phyloP scores from a whole-genome alignment of 2,888 invertebrate species.

The Biston stratarius region DNA sequence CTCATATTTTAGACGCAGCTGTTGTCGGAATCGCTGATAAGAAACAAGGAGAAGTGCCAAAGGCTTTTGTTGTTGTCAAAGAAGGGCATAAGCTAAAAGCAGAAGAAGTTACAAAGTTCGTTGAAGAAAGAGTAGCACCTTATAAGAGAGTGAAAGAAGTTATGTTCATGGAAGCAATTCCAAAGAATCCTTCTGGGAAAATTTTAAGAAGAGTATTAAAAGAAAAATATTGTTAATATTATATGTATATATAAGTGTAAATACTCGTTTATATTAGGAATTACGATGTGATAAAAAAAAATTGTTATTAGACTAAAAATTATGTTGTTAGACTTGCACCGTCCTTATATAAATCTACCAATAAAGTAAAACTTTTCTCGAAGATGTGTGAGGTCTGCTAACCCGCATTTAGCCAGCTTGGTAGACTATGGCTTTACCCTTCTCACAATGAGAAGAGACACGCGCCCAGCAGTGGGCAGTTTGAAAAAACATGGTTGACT shows the following conservation, averaged over 20 bases:
- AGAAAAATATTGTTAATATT: slow-evolving; percentile 57
- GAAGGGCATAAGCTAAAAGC: slow-evolving; percentile 69
- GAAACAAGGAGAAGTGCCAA: slow-evolving; percentile 90
- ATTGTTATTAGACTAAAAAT: no score
- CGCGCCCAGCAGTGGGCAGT: no score
- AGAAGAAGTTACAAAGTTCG: slow-evolving; percentile 87
- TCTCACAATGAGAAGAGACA: no score
- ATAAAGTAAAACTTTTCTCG: no score
- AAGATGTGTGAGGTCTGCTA: no score
- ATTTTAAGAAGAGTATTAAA: slow-evolving; percentile 88
- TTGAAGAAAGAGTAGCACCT: slow-evolving; percentile 89
- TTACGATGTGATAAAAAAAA: not conserved
- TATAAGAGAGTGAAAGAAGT: slow-evolving; percentile 91
- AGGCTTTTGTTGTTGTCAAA: slow-evolving; percentile 89
- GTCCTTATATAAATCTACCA: no score
- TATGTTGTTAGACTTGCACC: no score
- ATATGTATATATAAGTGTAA: no score
- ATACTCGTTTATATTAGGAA: no score
- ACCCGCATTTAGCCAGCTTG: no score
- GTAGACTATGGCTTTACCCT: no score
- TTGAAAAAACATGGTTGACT: no score
- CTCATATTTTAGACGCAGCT: slow-evolving; percentile 91
- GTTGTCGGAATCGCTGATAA: slow-evolving; percentile 91
- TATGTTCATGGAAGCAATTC: slow-evolving; percentile 88
- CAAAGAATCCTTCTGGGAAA: slow-evolving; percentile 92